Percentiles rank a stretch among this genome's conserved stretches.
Evolutionary conservation across 2,797 vertebrate species (phyloP).

Genomic region (Rhincodon typus): DNA sequence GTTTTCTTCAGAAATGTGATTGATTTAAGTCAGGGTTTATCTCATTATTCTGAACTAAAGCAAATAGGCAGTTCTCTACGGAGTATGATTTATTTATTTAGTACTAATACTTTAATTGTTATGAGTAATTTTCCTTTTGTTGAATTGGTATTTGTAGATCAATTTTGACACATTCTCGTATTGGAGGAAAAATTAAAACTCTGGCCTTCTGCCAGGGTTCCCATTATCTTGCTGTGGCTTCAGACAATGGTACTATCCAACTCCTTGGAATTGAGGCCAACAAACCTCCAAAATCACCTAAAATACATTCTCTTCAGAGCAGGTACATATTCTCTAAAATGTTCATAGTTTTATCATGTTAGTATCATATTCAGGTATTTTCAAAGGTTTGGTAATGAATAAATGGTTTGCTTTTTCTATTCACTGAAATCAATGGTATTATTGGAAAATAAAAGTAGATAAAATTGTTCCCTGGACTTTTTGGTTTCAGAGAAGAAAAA

Average conservation of each 20-base stretch:
- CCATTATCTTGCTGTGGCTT: slow-evolving; percentile 85
- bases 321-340: slow-evolving; percentile 57
- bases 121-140: neutral
- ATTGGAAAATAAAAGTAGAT: neutral
- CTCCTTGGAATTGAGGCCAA: slow-evolving; percentile 85
- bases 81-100: neutral
- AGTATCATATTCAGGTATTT: neutral
- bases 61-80: neutral
- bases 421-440: neutral
- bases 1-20: neutral
- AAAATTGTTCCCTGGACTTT: neutral
- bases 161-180: slow-evolving; percentile 82
- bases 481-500: neutral
- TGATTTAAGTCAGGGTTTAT: neutral
- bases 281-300: slow-evolving; percentile 90
- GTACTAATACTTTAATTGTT: neutral
- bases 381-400: neutral
- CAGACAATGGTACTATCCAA: slow-evolving; percentile 86
- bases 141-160: slow-evolving; percentile 61
- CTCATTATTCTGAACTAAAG: neutral
- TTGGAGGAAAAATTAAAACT: slow-evolving; percentile 85
- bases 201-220: slow-evolving; percentile 92
- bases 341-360: neutral
- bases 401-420: neutral
- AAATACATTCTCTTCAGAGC: slow-evolving; percentile 87